Evolutionary conservation across 2,797 vertebrate genomes (phyloP).

Genomic region (Paramormyrops hopkinsi): DNA sequence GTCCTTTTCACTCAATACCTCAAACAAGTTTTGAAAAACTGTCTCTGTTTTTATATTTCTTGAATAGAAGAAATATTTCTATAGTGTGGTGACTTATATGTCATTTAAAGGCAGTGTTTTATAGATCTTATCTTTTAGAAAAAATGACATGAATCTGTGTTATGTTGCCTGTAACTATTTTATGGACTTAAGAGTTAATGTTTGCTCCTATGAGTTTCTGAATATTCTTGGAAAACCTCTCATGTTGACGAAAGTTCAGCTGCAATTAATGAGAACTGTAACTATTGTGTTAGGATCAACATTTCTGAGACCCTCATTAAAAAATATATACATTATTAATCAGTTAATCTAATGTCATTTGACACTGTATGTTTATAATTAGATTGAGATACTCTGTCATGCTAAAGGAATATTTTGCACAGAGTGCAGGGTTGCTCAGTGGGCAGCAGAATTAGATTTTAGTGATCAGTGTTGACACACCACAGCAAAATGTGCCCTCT

Average conservation of each 20-base stretch:
- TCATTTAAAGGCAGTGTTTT: not conserved
- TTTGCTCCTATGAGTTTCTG: not conserved
- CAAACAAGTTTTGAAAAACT: not conserved
- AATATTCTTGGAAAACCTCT: not conserved
- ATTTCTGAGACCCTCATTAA: not conserved
- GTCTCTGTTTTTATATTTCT: not conserved
- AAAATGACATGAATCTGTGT: not conserved
- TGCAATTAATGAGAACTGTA: not conserved
- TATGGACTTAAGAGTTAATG: not conserved
- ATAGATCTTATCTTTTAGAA: not conserved
- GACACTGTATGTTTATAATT: not conserved
- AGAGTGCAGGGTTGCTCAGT: not conserved
- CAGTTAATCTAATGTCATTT: not conserved
- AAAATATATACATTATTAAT: slow-evolving; percentile 1
- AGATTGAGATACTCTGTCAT: not conserved
- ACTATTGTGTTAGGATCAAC: not conserved
- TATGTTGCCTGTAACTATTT: not conserved
- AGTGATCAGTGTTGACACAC: not conserved
- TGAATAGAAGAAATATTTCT: not conserved
- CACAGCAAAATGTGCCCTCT: not conserved
- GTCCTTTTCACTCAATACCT: not conserved
- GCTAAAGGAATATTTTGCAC: not conserved
- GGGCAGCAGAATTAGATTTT: not conserved
- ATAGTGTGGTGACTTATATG: not conserved
- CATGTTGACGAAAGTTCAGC: not conserved